A percentile compares a stretch with the other conserved stretches of the same genome.
Conservation (phyloP, 2,888 invertebrate genomes). For the Saturnia japonica region DNA sequence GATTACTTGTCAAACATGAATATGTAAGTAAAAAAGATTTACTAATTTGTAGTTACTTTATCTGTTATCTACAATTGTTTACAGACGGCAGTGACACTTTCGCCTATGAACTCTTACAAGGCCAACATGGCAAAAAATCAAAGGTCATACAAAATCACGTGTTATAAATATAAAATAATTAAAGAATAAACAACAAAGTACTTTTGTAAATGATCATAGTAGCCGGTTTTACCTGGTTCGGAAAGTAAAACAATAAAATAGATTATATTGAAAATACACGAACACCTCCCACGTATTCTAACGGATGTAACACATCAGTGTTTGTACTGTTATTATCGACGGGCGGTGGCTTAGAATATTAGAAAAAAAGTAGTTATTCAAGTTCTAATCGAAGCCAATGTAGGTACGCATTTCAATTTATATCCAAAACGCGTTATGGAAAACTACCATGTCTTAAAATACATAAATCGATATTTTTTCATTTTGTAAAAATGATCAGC, state of each 20-base stretch:
- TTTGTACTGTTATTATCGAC: constrained; percentile 54
- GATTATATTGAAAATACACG: constrained; percentile 18
- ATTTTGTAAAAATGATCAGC: neutral
- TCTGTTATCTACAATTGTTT: neutral
- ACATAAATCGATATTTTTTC: neutral
- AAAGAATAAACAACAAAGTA: neutral
- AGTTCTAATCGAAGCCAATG: constrained; percentile 52
- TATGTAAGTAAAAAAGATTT: neutral
- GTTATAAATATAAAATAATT: neutral
- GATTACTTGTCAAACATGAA: neutral
- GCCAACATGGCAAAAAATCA: neutral
- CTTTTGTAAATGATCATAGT: neutral
- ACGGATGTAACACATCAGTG: constrained; percentile 64
- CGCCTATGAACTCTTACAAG: neutral
- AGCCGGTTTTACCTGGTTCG: constrained; percentile 2
- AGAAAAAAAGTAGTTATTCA: constrained; percentile 58
- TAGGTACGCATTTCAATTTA: constrained; percentile 34
- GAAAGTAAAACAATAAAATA: neutral
- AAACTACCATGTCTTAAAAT: neutral
- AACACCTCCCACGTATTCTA: constrained; percentile 54
- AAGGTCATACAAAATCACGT: neutral
- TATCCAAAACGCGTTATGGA: neutral
- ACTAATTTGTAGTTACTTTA: neutral
- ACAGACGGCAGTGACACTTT: neutral
- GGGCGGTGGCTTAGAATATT: constrained; percentile 38